These are phyloP conservation scores for Philhelius pedissequus DNA, from an alignment of 2,888 invertebrate species.

Conservation along the genomic window DNA sequence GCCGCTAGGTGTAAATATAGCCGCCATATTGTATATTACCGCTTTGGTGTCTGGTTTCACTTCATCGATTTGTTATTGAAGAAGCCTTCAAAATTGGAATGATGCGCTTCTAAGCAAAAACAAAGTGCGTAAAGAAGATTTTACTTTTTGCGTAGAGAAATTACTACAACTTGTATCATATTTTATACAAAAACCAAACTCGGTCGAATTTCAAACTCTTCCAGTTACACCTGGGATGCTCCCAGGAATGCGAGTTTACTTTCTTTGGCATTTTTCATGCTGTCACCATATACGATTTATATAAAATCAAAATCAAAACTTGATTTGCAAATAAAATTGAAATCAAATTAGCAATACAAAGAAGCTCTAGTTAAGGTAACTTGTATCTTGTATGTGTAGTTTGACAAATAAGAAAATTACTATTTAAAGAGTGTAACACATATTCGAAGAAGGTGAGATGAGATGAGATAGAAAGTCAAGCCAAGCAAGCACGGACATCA, in stretches of 20 bases:
- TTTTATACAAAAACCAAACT: slow-evolving; percentile 11
- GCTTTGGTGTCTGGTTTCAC: slow-evolving; percentile 38
- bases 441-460: slow-evolving; percentile 21
- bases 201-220: slow-evolving; percentile 34
- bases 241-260: slow-evolving; percentile 58
- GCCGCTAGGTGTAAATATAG: not conserved
- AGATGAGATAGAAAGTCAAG: slow-evolving; percentile 60
- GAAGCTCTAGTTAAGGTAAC: slow-evolving; percentile 26
- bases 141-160: slow-evolving; percentile 14
- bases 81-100: not conserved
- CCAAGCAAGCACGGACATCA: slow-evolving; percentile 3
- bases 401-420: slow-evolving; percentile 37
- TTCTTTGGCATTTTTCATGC: slow-evolving; percentile 43
- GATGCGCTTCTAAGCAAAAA: not conserved
- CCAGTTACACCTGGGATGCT: slow-evolving; percentile 36
- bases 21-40: not conserved
- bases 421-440: not conserved
- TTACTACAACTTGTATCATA: slow-evolving; percentile 26
- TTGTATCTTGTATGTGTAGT: not conserved
- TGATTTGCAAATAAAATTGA: slow-evolving; percentile 34
- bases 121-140: slow-evolving; percentile 17
- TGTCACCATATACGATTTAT: not conserved
- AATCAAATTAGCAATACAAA: not conserved
- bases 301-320: slow-evolving; percentile 17
- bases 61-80: slow-evolving; percentile 23